These are phyloP conservation scores for Drosophila ezoana DNA, from an alignment of 2,888 invertebrate genomes.

Conservation along the genomic window DNA sequence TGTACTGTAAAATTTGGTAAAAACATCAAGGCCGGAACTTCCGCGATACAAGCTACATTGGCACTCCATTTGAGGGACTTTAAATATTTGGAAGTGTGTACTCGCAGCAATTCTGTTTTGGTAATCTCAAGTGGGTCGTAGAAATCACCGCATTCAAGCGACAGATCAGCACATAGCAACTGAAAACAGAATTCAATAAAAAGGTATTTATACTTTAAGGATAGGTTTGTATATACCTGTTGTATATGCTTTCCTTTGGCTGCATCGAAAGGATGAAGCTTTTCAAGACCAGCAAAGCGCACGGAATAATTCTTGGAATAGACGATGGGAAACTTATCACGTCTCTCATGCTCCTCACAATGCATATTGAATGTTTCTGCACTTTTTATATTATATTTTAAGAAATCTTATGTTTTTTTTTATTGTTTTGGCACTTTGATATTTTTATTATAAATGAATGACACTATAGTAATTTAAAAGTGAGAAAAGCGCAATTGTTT, in stretches of 20 bases:
- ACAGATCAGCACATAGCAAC: slow-evolving; percentile 86
- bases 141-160: slow-evolving; percentile 87
- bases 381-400: background rate
- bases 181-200: slow-evolving; percentile 72
- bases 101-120: slow-evolving; percentile 89
- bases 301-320: slow-evolving; percentile 93
- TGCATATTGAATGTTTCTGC: background rate
- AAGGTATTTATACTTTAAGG: background rate
- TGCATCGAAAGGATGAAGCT: slow-evolving; percentile 94
- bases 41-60: slow-evolving; percentile 92
- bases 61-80: slow-evolving; percentile 90
- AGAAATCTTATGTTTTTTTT: background rate
- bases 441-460: slow-evolving; percentile 4
- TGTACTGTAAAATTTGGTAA: slow-evolving; percentile 92
- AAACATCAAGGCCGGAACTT: slow-evolving; percentile 90
- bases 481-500: background rate
- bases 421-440: background rate
- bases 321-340: slow-evolving; percentile 89
- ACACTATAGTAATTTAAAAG: slow-evolving; percentile 4
- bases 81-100: slow-evolving; percentile 91
- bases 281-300: slow-evolving; percentile 92
- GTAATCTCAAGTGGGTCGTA: slow-evolving; percentile 90
- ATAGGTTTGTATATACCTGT: slow-evolving; percentile 85
- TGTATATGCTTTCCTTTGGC: slow-evolving; percentile 93
- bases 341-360: slow-evolving; percentile 24